Percentiles rank a stretch among this genome's conserved stretches.
These are phyloP conservation scores for Kryphioiulus occultus DNA, from an alignment of 2,888 invertebrate genomes.

Conservation along the genomic window DNA sequence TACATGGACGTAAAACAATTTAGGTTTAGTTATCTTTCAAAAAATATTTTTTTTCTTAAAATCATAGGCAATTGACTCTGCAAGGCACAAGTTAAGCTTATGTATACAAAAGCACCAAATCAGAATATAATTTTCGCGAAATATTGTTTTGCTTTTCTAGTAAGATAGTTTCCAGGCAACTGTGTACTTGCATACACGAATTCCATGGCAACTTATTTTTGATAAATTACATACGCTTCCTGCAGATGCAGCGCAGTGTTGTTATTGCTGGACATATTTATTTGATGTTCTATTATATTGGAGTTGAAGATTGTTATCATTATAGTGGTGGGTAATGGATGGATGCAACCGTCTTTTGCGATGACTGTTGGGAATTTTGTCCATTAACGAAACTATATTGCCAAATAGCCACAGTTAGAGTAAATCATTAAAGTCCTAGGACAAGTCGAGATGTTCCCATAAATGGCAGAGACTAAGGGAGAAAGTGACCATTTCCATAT, in stretches of 20 bases:
- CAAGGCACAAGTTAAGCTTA: not conserved
- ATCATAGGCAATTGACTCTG: not conserved
- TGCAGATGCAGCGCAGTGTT: not conserved
- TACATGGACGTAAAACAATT: not conserved
- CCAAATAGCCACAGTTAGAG: not conserved
- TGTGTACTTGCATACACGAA: not conserved
- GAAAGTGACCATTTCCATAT: not conserved
- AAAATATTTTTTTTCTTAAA: not conserved
- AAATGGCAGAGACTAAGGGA: not conserved
- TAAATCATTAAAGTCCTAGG: not conserved
- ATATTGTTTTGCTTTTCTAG: not conserved
- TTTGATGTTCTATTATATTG: conserved; percentile 30
- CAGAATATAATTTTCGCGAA: not conserved
- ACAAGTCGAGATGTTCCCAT: not conserved
- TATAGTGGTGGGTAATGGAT: not conserved
- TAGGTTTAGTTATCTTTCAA: not conserved
- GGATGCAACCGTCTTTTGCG: not conserved
- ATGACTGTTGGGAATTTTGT: conserved; percentile 3
- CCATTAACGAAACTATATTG: not conserved
- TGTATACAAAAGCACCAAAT: not conserved
- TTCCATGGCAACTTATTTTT: not conserved
- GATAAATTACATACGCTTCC: conserved; percentile 12
- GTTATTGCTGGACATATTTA: conserved; percentile 11
- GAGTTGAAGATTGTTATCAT: conserved; percentile 10
- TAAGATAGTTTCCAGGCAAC: not conserved